Conservation (phyloP, 1,140 invertebrate species). For the Eciton burchellii region DNA sequence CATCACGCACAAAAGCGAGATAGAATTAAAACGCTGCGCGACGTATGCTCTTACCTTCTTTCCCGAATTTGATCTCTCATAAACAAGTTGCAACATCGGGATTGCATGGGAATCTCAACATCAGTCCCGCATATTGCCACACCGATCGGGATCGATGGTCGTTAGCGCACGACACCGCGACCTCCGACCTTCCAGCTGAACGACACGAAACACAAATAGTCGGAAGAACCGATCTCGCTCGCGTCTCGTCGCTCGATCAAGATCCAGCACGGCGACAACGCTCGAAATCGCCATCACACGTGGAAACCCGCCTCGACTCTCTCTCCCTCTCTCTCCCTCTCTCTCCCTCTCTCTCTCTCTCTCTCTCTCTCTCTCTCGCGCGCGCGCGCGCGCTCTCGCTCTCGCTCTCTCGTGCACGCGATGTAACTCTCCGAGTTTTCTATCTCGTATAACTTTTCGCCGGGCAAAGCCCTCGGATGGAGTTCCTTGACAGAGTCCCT, state of each 20-base stretch:
- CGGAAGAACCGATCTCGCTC: not conserved
- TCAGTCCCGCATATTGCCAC: no score
- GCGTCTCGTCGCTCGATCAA: slow-evolving; percentile 1
- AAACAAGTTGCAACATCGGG: no score
- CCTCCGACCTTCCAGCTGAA: not conserved
- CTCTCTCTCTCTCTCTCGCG: no score
- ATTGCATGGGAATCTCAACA: no score
- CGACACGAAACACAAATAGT: not conserved
- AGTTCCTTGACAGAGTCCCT: slow-evolving; percentile 56
- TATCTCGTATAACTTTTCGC: slow-evolving; percentile 57
- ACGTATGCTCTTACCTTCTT: no score
- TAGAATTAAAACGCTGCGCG: no score
- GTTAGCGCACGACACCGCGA: not conserved
- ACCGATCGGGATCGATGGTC: not conserved
- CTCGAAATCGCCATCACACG: slow-evolving; percentile 9
- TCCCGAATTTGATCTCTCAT: no score
- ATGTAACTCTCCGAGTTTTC: slow-evolving; percentile 61
- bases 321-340: no score
- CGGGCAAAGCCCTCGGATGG: slow-evolving; percentile 60
- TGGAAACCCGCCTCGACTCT: slow-evolving; percentile 12
- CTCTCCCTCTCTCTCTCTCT: no score
- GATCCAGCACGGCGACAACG: slow-evolving; percentile 20
- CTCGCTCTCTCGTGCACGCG: no score
- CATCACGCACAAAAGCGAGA: no score
- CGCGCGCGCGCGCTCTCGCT: not conserved